Evolutionary conservation across 1,140 invertebrate species (phyloP), one percentile per base, ranked within the genome.

Genomic region (Calephelis nemesis): DNA sequence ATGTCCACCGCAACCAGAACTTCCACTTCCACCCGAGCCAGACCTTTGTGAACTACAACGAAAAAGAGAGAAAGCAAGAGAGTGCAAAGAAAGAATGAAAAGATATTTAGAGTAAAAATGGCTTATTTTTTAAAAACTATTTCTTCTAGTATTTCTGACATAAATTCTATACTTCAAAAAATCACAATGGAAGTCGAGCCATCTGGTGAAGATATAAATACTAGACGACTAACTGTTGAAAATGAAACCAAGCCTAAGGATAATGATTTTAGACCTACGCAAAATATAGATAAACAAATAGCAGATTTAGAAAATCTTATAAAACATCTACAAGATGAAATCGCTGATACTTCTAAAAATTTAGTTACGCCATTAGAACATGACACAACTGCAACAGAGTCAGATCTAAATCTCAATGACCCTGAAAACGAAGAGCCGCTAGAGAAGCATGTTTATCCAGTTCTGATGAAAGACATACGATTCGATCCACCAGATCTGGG

Each of bases 31-130:
- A 5, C 78, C 78, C 7, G 54, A 67, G 50, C 72, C 67, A 6
- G 74, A 77, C 7, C 84, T 81, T 49, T 87, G 85, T 52, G 79
- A 84, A 70, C 54, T 79, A 64, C 77, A 77, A 68, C 60, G 58
- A 11, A 76, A 68, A 63, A 68, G 69, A 69, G 10, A 71, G 45
- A 79, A 72, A 67, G 62, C 73, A 71, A 76, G 65, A 15, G 76
- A 81, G 50, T 87, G 84, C 64, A 83, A 73, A 68, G 74, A 78
- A 67, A 82, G 74, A 76, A 78, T 78, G 73, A 77, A 75, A 78
- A 71, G 79, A 65, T 85, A 86, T 50, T 62, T 62, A 71, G 7
- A 77, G 78, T 73, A 82, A 78, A 70, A 50, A 83, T 82, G 78
- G 80, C 81, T 12, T 69, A 71, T 0, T 66, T 66, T 47, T 50